Evolutionary conservation across 2,113 vertebrate genomes (phyloP).

Genomic region (Chloropsis hardwickii): DNA sequence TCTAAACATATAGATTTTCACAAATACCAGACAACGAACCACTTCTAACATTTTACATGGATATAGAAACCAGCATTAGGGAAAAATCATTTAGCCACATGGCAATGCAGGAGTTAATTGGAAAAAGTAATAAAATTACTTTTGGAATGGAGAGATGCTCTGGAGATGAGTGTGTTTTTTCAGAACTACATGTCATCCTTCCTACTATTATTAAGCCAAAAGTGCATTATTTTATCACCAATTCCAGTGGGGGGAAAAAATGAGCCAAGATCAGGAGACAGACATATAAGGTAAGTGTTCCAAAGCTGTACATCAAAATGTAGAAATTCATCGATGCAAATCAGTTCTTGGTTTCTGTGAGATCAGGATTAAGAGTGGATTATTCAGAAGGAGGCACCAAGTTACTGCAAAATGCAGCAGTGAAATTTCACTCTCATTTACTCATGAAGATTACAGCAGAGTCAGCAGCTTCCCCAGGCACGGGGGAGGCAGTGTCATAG

Average conservation of each 20-base stretch:
- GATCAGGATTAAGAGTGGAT: background rate
- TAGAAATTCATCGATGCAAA: constrained; percentile 16
- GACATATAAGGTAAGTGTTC: background rate
- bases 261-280: background rate
- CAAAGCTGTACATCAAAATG: background rate
- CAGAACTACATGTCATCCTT: background rate
- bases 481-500: constrained; percentile 19
- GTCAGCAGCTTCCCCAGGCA: constrained; percentile 17
- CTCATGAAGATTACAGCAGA: constrained; percentile 2
- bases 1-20: background rate
- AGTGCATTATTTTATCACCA: background rate
- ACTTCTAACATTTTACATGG: background rate
- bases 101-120: background rate
- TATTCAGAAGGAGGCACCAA: constrained; percentile 2
- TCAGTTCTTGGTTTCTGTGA: constrained; percentile 21
- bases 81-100: background rate
- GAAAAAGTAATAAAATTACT: background rate
- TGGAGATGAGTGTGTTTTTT: background rate
- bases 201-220: background rate
- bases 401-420: background rate
- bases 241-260: background rate
- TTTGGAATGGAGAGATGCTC: background rate
- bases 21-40: background rate
- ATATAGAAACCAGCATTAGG: background rate
- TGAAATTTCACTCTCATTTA: constrained; percentile 37